phyloP scores from a whole-genome alignment of 2,797 vertebrate genomes.

The Poecilia velifera region DNA sequence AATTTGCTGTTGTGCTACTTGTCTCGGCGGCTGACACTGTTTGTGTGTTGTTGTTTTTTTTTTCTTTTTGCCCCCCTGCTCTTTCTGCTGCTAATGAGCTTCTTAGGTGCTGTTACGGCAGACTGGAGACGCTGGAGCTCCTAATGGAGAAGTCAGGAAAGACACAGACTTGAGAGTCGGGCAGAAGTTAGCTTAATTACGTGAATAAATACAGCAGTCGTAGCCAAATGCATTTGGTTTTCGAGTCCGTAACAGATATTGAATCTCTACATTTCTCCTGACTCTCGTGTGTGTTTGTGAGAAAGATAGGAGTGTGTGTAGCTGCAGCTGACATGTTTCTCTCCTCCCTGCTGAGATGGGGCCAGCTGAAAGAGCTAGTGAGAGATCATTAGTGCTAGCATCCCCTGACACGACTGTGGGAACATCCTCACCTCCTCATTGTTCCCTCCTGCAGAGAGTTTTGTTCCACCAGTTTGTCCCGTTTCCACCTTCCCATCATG shows the following conservation, averaged over 20 bases:
- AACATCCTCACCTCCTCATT: conserved; percentile 49
- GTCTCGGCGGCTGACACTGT: conserved; percentile 30
- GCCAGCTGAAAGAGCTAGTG: conserved; percentile 74
- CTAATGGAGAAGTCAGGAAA: conserved; percentile 40
- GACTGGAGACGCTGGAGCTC: conserved; percentile 43
- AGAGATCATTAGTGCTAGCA: conserved; percentile 78
- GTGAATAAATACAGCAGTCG: conserved; percentile 29
- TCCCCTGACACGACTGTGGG: conserved; percentile 51
- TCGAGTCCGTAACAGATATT: conserved; percentile 14
- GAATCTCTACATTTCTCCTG: conserved; percentile 1
- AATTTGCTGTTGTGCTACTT: conserved; percentile 57
- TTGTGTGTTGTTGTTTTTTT: background rate
- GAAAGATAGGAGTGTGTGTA: conserved; percentile 34
- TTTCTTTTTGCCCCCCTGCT: background rate
- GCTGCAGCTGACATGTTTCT: conserved; percentile 66
- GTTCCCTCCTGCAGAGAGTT: conserved; percentile 38
- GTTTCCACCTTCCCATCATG: conserved; percentile 21
- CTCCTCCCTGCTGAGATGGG: conserved; percentile 66
- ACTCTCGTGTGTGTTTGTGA: background rate
- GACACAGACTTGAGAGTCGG: conserved; percentile 30
- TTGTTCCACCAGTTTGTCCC: conserved; percentile 46
- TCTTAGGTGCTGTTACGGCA: conserved; percentile 62
- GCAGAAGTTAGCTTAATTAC: conserved; percentile 51
- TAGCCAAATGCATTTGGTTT: conserved; percentile 24
- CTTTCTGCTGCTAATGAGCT: conserved; percentile 64